A percentile compares a stretch with the other conserved stretches of the same genome.
Evolutionary conservation across 2,888 invertebrate species (phyloP).

Genomic region (Morpho helenor): DNA sequence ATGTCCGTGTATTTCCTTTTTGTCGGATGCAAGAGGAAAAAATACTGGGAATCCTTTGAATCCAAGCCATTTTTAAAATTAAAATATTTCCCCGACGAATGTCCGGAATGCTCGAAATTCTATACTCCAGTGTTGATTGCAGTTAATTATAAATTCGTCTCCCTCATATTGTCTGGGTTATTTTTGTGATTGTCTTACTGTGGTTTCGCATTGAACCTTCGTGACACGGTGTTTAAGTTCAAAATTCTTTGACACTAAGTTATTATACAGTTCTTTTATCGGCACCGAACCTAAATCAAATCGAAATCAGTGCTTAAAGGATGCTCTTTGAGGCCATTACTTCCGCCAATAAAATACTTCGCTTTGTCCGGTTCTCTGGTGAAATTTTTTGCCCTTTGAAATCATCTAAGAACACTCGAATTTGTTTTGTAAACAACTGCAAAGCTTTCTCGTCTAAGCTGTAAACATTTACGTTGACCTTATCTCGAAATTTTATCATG

Average conservation of each 20-base stretch:
- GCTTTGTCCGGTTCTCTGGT: slow-evolving; percentile 45
- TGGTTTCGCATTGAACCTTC: slow-evolving; percentile 24
- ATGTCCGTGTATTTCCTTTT: slow-evolving; percentile 2
- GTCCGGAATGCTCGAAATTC: slow-evolving; percentile 71
- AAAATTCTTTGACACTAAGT: slow-evolving; percentile 26
- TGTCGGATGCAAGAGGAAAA: slow-evolving; percentile 3
- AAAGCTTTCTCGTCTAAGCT: not conserved
- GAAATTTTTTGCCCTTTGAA: slow-evolving; percentile 18
- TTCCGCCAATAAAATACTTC: slow-evolving; percentile 67
- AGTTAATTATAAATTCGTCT: slow-evolving; percentile 78
- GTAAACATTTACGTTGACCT: no score
- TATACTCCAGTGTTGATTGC: slow-evolving; percentile 78
- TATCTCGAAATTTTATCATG: no score
- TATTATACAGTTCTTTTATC: slow-evolving; percentile 51
- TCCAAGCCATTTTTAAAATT: slow-evolving; percentile 11
- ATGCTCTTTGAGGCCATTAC: slow-evolving; percentile 61
- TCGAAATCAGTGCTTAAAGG: slow-evolving; percentile 64
- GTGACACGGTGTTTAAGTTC: slow-evolving; percentile 21
- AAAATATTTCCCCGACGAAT: slow-evolving; percentile 36
- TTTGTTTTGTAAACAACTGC: not conserved
- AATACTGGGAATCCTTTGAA: slow-evolving; percentile 11
- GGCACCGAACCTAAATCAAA: slow-evolving; percentile 65
- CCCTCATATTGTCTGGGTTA: slow-evolving; percentile 70
- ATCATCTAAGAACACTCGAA: slow-evolving; percentile 13
- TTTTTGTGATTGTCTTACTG: slow-evolving; percentile 42